A percentile compares a stretch with the other conserved stretches of the same genome.
Evolutionary conservation across 2,113 vertebrate genomes (phyloP).

Genomic region (Philantomba maxwellii): DNA sequence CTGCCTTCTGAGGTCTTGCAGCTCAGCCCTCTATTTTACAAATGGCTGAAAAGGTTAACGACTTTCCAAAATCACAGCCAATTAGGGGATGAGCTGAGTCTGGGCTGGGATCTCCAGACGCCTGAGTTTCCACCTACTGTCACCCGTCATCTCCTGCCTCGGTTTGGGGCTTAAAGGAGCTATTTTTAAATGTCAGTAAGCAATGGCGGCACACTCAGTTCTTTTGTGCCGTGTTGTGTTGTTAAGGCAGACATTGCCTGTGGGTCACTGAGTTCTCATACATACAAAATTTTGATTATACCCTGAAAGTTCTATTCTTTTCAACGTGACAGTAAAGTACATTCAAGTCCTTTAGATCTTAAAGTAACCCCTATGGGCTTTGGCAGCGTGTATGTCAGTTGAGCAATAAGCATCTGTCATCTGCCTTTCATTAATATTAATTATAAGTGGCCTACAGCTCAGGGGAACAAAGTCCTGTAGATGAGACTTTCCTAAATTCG

Average conservation of each 20-base stretch:
- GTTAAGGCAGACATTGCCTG: background rate
- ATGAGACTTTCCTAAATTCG: constrained; percentile 78
- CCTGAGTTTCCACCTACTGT: background rate
- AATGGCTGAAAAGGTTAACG: background rate
- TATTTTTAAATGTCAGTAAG: background rate
- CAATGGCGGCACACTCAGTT: background rate
- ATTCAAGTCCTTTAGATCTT: constrained; percentile 66
- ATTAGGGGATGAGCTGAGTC: background rate
- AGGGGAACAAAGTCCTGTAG: constrained; percentile 71
- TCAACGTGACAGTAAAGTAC: constrained; percentile 54
- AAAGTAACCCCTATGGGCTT: constrained; percentile 62
- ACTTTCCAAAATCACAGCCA: background rate
- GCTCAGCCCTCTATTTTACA: background rate
- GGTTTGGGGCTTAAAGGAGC: background rate
- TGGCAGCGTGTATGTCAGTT: constrained; percentile 69
- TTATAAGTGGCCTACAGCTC: constrained; percentile 73
- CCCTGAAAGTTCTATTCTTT: constrained; percentile 43
- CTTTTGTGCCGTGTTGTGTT: background rate
- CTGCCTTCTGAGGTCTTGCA: background rate
- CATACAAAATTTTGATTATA: constrained; percentile 57
- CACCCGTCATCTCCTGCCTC: background rate
- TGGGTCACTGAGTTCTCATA: background rate
- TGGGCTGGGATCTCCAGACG: background rate
- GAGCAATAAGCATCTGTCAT: constrained; percentile 78
- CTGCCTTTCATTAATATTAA: constrained; percentile 78